Evolutionary conservation across 1,140 invertebrate species (phyloP), one percentile per base, ranked within the genome.

Genomic region (Tetraneura akinire): DNA sequence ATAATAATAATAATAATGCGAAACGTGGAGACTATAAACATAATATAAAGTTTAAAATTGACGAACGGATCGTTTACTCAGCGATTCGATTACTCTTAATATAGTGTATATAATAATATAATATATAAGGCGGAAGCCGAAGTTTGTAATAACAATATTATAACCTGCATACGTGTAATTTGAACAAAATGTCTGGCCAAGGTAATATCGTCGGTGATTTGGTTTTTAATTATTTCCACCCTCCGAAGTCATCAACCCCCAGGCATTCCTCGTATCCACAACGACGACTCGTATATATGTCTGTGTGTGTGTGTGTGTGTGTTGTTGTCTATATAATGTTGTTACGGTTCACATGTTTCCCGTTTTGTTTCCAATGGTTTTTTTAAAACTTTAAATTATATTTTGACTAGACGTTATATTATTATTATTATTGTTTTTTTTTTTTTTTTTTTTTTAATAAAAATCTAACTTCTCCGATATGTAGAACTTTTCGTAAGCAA

Each of bases 221-320:
- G 14, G 23, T 29, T 71, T 71, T 51, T 71, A 51, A 71, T 71
- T 51, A 71, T 71, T 71, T 71, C 16, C 29, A 23, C 68, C 26
- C 45, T 71, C 21, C 14, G 9, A 23, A 29, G 23, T 71, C 68
- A 29, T 71, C 18, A 71, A 71, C 45, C 26, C 23, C 26, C 23
- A 11, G 9, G 3, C 13, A 26, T 70, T 49, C 66, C 66, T 29
- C 45, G 21, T 16, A 23, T 10, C 2, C 14, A 49, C 21, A 18
- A 49, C 47, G 29, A 70, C 26, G 47, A 49, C 45, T 71, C 26
- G 3, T 37, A 8, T 4, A 37, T 8, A 37, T 4, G 32, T 3
- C 32, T 8, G 8, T 4, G 16, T 51, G 68, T 70, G n/a, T 4
- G 32, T 3, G 3, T 8, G 8, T 4, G 16, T 51, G 68, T 70